These are phyloP conservation scores for Acanthosoma haemorrhoidale DNA, from an alignment of 2,888 invertebrate genomes.

Conservation along the genomic window DNA sequence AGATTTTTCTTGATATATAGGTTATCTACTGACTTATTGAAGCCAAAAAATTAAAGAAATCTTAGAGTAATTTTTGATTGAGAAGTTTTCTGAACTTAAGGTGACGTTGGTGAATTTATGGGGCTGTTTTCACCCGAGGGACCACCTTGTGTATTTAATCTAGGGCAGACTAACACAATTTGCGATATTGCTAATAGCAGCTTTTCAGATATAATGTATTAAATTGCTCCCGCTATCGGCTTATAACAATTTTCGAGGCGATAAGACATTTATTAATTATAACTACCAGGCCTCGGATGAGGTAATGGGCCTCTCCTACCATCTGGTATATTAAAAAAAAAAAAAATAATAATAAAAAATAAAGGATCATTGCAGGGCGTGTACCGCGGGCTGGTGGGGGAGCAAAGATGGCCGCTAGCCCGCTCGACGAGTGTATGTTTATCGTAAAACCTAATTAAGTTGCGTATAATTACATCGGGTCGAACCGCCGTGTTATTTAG, in stretches of 20 bases:
- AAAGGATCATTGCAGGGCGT: too few relatives aligned
- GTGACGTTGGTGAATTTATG: too few relatives aligned
- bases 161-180: background rate
- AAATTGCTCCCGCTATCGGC: background rate
- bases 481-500: background rate
- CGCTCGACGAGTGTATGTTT: too few relatives aligned
- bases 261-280: conserved; percentile 10
- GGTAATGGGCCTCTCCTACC: background rate
- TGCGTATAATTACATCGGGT: background rate
- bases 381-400: background rate
- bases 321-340: conserved; percentile 10
- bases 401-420: background rate
- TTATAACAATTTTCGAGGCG: background rate
- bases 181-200: background rate
- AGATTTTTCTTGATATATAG: too few relatives aligned
- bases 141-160: background rate
- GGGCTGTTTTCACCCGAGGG: too few relatives aligned
- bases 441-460: background rate
- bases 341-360: too few relatives aligned
- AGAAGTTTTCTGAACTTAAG: too few relatives aligned
- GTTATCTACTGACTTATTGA: too few relatives aligned
- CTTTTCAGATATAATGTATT: background rate
- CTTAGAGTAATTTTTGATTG: too few relatives aligned
- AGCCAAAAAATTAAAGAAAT: too few relatives aligned
- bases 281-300: too few relatives aligned